Conservation (phyloP, 1,140 invertebrate genomes). For the Brachionus asplanchnoidis region DNA sequence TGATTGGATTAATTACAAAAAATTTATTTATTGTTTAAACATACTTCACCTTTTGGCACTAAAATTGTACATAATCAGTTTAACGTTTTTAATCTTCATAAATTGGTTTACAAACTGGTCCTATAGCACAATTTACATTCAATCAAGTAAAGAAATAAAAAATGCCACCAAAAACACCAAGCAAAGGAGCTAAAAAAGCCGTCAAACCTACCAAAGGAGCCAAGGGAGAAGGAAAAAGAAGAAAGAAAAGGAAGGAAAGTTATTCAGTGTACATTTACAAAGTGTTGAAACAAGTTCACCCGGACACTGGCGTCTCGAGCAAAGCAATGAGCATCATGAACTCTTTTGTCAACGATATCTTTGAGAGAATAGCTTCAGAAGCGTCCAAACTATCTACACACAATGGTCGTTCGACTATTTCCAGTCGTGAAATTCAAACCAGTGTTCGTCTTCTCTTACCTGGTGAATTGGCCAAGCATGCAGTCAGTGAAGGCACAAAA, state of each 20-base stretch:
- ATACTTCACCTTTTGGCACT: neutral
- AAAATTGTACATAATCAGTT: neutral
- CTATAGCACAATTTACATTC: too few relatives aligned
- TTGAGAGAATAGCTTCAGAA: constrained; percentile 66
- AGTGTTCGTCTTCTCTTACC: constrained; percentile 63
- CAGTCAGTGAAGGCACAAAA: constrained; percentile 62
- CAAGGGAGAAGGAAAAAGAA: neutral
- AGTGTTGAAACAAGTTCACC: constrained; percentile 58
- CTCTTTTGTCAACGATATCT: constrained; percentile 66
- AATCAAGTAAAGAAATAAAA: too few relatives aligned
- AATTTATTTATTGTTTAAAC: neutral
- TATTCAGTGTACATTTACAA: constrained; percentile 48
- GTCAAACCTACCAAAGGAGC: constrained; percentile 10
- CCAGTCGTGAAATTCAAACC: constrained; percentile 64
- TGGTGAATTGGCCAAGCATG: constrained; percentile 64
- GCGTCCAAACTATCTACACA: constrained; percentile 67
- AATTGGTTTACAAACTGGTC: neutral
- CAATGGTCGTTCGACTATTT: constrained; percentile 65
- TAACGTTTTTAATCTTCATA: neutral
- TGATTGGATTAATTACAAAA: neutral
- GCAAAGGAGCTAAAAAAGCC: neutral
- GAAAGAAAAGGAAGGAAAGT: constrained; percentile 39
- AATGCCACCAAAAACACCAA: neutral
- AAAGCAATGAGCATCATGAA: constrained; percentile 67
- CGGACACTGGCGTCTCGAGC: constrained; percentile 59